Percentiles rank a stretch among this genome's conserved stretches.
Conservation (phyloP, 1,140 invertebrate species). For the Zaprionus camerounensis region DNA sequence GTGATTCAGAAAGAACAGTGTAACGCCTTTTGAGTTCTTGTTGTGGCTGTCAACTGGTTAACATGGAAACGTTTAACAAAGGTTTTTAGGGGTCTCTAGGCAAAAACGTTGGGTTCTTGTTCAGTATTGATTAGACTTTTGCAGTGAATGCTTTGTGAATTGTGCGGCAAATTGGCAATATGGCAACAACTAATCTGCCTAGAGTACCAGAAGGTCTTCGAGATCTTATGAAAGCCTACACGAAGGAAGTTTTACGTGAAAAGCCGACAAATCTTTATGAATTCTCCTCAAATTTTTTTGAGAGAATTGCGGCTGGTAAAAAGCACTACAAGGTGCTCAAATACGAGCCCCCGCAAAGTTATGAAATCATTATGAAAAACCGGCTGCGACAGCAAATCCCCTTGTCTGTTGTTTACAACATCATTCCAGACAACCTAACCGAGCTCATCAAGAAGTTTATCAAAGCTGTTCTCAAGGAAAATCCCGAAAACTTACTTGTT, state of each 20-base stretch:
- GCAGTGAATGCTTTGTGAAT: constrained; percentile 29
- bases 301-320: constrained; percentile 81
- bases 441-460: constrained; percentile 85
- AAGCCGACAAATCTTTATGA: constrained; percentile 85
- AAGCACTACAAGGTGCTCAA: constrained; percentile 54
- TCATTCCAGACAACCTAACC: constrained; percentile 85
- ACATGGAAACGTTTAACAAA: constrained; percentile 62
- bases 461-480: constrained; percentile 85
- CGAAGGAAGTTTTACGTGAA: constrained; percentile 85
- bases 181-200: constrained; percentile 76
- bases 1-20: not conserved
- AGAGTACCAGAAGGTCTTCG: constrained; percentile 85
- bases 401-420: constrained; percentile 78
- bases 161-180: constrained; percentile 32
- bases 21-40: constrained; percentile 24
- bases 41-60: constrained; percentile 57
- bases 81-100: constrained; percentile 39
- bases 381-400: constrained; percentile 62
- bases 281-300: constrained; percentile 85
- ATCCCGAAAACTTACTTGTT: constrained; percentile 84
- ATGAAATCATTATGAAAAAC: constrained; percentile 67
- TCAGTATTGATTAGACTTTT: constrained; percentile 74
- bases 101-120: constrained; percentile 11
- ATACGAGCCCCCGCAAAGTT: constrained; percentile 63
- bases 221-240: constrained; percentile 85